Base-by-base conservation (phyloP, 2,113 vertebrate genomes). In the Varanus komodoensis region DNA sequence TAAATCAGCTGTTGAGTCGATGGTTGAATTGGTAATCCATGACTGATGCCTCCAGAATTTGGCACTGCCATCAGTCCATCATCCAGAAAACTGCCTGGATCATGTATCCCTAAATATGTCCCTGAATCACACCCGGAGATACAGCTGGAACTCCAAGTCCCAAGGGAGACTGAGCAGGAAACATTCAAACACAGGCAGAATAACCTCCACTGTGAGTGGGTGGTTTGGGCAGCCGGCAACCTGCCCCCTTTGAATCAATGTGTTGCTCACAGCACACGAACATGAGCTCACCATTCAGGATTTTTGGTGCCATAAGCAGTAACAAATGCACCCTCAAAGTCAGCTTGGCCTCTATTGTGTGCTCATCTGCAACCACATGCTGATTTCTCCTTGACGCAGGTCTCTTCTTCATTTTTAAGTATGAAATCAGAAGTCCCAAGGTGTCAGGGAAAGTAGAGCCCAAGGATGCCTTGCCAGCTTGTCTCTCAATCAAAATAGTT, bases 401-500 rank as follows among this genome's bases (percentile, higher is more conserved):
- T 84, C 74, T 85, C 89, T n/a, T 78, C 89, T 54, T 85, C 89
- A 78, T 79, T 89, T 79, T 69, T 54, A 89, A 85, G 89, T 52
- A 85, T 85, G 74, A 89, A 89, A 85, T 85, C 89, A 52, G 44
- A 84, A 78, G 83, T 89, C 82, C 82, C 89, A 89, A 85, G 23
- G 82, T 89, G 82, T 79, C 75, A 52, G 89, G 79, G 78, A 68
- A 89, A 85, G 74, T 78, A 34, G 74, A 85, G 57, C 82, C 86
- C 74, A 68, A 84, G 88, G 82, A 84, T 85, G 64, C 88, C 78
- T 84, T 38, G 73, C 88, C 82, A 71, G 82, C 82, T 85, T 69
- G 74, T 61, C 89, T 38, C 74, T 89, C 84, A 89, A 89, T 89
- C 89, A 89, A 84, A 69, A 79, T 89, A 89, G 79, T 89, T 89